These are phyloP conservation scores for Actinia equina DNA, from an alignment of 64 coral and sea anemone species.

Conservation along the genomic window DNA sequence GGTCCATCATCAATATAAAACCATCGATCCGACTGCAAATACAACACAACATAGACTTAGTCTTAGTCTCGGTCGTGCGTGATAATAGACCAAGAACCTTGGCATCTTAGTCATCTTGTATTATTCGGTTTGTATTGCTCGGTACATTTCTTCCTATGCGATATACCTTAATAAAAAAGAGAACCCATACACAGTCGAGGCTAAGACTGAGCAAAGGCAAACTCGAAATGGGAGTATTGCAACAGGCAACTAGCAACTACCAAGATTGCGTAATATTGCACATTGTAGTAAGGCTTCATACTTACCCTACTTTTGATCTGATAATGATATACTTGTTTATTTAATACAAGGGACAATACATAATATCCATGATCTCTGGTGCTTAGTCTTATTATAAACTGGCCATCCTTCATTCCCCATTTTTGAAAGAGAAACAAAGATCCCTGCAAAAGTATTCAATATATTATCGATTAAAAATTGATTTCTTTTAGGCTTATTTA, in stretches of 20 bases:
- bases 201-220: no score
- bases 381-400: constrained; percentile 84
- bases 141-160: no score
- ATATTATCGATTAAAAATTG: background rate
- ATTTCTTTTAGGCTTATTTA: background rate
- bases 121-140: no score
- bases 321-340: constrained; percentile 82
- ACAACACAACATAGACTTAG: background rate
- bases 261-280: no score
- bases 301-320: constrained; percentile 89
- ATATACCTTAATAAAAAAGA: no score
- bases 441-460: constrained; percentile 47
- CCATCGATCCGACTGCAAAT: constrained; percentile 78
- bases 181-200: no score
- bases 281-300: background rate
- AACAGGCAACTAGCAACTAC: no score
- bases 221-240: no score
- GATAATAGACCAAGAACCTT: no score
- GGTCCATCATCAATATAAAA: constrained; percentile 99
- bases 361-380: constrained; percentile 96
- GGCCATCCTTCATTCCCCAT: constrained; percentile 83
- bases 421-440: constrained; percentile 66
- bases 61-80: no score
- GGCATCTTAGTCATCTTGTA: no score
- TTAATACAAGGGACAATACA: constrained; percentile 75